Conservation (phyloP, 2,888 invertebrate species). For the Cybosia mesomella region DNA sequence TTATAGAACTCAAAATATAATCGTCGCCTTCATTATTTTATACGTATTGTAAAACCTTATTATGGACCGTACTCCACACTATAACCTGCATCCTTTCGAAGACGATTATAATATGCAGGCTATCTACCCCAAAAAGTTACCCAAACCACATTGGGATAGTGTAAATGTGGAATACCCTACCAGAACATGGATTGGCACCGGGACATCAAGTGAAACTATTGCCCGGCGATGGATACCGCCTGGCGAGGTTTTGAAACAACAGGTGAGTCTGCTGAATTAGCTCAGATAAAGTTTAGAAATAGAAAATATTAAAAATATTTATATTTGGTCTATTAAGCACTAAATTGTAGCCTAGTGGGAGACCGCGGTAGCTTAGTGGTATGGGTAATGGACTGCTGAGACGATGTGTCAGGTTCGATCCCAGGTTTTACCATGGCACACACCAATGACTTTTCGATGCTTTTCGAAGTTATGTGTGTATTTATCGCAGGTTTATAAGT, state of each 20-base stretch:
- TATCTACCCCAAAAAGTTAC: slow-evolving; percentile 65
- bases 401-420: too few relatives aligned
- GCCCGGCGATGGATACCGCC: slow-evolving; percentile 62
- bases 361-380: too few relatives aligned
- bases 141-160: slow-evolving; percentile 66
- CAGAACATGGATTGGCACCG: slow-evolving; percentile 63
- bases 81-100: slow-evolving; percentile 20
- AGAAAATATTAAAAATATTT: background rate
- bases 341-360: too few relatives aligned
- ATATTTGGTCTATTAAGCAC: too few relatives aligned
- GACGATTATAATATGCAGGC: slow-evolving; percentile 66
- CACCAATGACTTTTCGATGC: too few relatives aligned
- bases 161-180: slow-evolving; percentile 72
- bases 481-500: too few relatives aligned
- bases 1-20: background rate
- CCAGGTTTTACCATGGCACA: too few relatives aligned
- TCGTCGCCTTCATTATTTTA: background rate
- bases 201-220: slow-evolving; percentile 67
- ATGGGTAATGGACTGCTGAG: too few relatives aligned
- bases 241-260: slow-evolving; percentile 63
- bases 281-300: background rate
- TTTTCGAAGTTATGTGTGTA: too few relatives aligned
- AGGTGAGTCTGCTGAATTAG: slow-evolving; percentile 57
- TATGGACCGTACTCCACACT: slow-evolving; percentile 18
- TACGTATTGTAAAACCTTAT: background rate